phyloP scores from a whole-genome alignment of 2,797 vertebrate genomes.

The Brachymystax lenok region DNA sequence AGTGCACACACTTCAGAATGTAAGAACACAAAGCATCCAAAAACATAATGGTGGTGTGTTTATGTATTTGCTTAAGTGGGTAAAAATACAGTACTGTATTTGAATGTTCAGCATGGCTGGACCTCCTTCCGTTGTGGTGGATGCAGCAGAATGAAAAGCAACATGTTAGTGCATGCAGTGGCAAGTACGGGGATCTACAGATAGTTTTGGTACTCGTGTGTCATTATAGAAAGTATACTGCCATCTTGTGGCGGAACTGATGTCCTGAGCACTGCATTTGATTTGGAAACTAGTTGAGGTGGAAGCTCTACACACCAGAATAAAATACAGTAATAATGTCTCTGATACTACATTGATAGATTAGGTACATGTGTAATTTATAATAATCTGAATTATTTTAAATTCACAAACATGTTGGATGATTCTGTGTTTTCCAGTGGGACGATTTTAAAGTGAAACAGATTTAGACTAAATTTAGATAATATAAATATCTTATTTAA shows the following conservation, averaged over 20 bases:
- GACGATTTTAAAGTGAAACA: background rate
- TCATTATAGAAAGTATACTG: slow-evolving; percentile 55
- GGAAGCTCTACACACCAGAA: background rate
- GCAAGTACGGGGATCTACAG: background rate
- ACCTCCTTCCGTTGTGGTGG: slow-evolving; percentile 5
- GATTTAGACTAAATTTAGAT: slow-evolving; percentile 21
- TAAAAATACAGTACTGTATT: slow-evolving; percentile 3
- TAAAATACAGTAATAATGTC: background rate
- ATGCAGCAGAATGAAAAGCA: slow-evolving; percentile 23
- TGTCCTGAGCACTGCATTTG: background rate
- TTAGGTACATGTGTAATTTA: background rate
- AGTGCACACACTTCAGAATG: too few relatives aligned
- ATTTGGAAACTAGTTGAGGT: background rate
- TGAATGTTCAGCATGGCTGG: slow-evolving; percentile 7
- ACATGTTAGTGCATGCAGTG: slow-evolving; percentile 20
- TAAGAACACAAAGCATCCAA: background rate
- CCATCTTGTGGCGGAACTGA: slow-evolving; percentile 64
- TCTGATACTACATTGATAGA: background rate
- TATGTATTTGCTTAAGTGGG: background rate
- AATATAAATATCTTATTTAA: slow-evolving; percentile 84
- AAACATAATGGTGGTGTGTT: background rate
- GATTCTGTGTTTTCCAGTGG: background rate
- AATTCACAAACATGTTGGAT: background rate
- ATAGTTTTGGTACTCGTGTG: background rate
- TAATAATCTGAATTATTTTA: background rate